phyloP scores from a whole-genome alignment of 2,113 vertebrate genomes.

The Pagrus major region DNA sequence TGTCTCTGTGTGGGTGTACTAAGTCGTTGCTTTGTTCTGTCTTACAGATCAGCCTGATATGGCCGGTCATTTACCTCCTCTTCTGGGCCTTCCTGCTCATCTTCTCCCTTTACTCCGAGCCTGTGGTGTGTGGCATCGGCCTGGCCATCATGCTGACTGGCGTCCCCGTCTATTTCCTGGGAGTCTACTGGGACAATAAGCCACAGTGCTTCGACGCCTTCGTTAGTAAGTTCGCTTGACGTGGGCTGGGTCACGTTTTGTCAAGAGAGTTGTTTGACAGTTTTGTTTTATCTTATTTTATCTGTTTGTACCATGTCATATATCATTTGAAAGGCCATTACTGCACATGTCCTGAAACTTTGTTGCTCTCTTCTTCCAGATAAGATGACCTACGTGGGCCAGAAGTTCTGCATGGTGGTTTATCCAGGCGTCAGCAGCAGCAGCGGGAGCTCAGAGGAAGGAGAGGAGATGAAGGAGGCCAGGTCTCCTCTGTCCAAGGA shows the following conservation, averaged over 20 bases:
- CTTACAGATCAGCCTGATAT: conserved; percentile 88
- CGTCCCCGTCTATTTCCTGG: conserved; percentile 93
- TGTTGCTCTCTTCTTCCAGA: conserved; percentile 73
- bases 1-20: neutral
- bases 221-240: conserved; percentile 83
- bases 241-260: neutral
- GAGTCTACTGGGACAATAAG: conserved; percentile 92
- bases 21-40: neutral
- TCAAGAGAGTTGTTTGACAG: neutral
- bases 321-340: neutral
- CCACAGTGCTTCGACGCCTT: conserved; percentile 88
- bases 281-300: too few species aligned
- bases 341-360: neutral
- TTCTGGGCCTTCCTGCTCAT: conserved; percentile 95
- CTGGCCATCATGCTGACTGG: conserved; percentile 94
- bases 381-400: conserved; percentile 87
- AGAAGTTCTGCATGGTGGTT: conserved; percentile 93
- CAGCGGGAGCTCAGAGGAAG: conserved; percentile 57
- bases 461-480: conserved; percentile 81
- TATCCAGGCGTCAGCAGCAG: conserved; percentile 79
- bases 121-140: conserved; percentile 91
- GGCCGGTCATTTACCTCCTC: conserved; percentile 91
- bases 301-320: too few species aligned
- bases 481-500: conserved; percentile 76
- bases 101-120: conserved; percentile 94